Conservation (phyloP, 2,113 vertebrate species). For the Xyliphius kryptos region DNA sequence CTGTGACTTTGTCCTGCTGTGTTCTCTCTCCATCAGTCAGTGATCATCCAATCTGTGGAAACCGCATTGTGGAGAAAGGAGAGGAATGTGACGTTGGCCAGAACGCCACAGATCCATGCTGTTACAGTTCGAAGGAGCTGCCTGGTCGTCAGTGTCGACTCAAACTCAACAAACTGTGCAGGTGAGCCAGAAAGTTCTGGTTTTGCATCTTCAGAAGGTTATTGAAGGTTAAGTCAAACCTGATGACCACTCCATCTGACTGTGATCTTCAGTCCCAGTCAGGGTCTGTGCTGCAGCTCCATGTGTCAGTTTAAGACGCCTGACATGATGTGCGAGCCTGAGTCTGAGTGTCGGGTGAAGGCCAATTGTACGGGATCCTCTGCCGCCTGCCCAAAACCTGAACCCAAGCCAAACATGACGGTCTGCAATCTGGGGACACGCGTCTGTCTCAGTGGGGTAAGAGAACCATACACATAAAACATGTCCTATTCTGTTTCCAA, state of each 20-base stretch:
- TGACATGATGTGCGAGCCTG: slow-evolving; percentile 54
- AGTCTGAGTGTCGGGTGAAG: slow-evolving; percentile 60
- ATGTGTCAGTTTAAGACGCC: slow-evolving; percentile 54
- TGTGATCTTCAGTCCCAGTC: slow-evolving; percentile 66
- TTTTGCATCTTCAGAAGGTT: neutral
- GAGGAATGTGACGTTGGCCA: slow-evolving; percentile 73
- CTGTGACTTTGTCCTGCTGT: too few species aligned
- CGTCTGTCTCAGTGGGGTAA: slow-evolving; percentile 70
- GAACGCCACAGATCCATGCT: slow-evolving; percentile 61
- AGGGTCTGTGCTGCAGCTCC: slow-evolving; percentile 67
- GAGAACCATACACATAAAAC: slow-evolving; percentile 26
- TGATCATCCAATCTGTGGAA: slow-evolving; percentile 73
- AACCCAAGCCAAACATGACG: slow-evolving; percentile 64
- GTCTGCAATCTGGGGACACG: slow-evolving; percentile 61
- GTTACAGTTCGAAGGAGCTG: slow-evolving; percentile 58
- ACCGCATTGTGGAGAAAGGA: slow-evolving; percentile 67
- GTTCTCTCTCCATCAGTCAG: slow-evolving; percentile 54
- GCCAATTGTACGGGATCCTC: slow-evolving; percentile 59
- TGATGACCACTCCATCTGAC: too few species aligned
- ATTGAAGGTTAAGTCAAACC: too few species aligned
- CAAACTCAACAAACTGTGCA: slow-evolving; percentile 66
- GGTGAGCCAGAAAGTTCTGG: slow-evolving; percentile 55
- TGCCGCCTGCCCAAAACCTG: slow-evolving; percentile 54
- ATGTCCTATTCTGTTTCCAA: neutral
- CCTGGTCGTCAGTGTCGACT: slow-evolving; percentile 58